Base-by-base conservation (phyloP, 1,140 invertebrate genomes). In the Drosophila kanapiae region DNA sequence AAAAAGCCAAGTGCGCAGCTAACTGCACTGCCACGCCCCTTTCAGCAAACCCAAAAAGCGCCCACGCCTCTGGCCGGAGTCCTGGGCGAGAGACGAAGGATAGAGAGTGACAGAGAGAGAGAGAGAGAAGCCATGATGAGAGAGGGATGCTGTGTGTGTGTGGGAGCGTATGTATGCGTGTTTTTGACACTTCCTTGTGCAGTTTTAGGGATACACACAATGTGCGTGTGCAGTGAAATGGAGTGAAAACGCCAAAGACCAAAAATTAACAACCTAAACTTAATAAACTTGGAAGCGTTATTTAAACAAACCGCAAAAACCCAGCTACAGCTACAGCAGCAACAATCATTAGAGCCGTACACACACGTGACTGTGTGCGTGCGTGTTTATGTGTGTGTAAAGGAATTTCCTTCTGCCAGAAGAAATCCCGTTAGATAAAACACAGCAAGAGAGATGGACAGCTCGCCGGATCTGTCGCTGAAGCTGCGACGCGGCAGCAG, bases 401-500 rank as follows among this genome's bases (percentile, higher is more conserved):
- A 33, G 61, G 47, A 56, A 61, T 54, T 68, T 57, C 18, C 16
- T 29, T 14, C 29, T 33, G 35, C 18, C 13, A 13, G 29, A 48
- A 31, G 23, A 29, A 65, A 42, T n/a, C 23, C 58, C 53, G 61
- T 37, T 68, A 37, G 18, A 27, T 38, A 38, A 38, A 59, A 48
- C 31, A 38, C 16, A 53, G 37, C 31, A 14, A 59, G 60, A 4
- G 10, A 47, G 27, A 93, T 93, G 92, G 96, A 97, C 93, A 97
- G 96, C 92, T 97, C 96, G 31, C 96, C 96, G 56, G 96, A 97
- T 94, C 94, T 97, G 91, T 88, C 96, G 93, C 94, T 97, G 58
- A 96, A 97, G 93, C 93, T 97, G 80, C 94, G 97, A 72, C 95
- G 96, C 56, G 96, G 96, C 27, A 97, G 96, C 29, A 97, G 96